Evolutionary conservation across 2,888 invertebrate genomes (phyloP), one percentile per base, ranked within the genome.

Genomic region (Hedychridium roseum): DNA sequence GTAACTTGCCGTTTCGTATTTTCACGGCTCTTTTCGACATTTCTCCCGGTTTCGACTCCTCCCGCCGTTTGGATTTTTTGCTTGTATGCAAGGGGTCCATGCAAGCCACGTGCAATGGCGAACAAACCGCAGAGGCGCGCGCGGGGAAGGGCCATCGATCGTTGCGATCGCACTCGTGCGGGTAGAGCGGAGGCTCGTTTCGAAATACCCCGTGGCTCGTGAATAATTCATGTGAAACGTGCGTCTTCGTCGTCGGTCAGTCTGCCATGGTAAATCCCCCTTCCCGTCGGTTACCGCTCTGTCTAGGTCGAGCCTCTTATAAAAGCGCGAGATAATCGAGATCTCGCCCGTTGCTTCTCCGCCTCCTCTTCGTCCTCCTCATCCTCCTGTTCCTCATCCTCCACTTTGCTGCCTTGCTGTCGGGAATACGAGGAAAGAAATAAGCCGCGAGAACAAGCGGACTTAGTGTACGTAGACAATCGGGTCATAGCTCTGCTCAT

Each of bases 161-260:
- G 41, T 15, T 34, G 43, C 23, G 20, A 38, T 43, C 35, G 32
- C 2, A 3, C 28, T 15, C 18, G 16, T 3, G 2, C 23, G n/a
- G n/a, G n/a, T 4, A 23, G 12, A 14, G 31, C 39, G 17, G 23
- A 47, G 26, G 38, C 41, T 40, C 42, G 47, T 62, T 64, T 64
- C 57, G 49, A 60, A 64, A 60, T 54, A 46, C 55, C 41, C 27
- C 31, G 34, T 42, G 27, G 35, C 32, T 36, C 42, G 39, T 69
- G 66, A 66, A 69, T 69, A 56, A 69, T 69, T 69, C 66, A 69
- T 67, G 55, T 44, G 46, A 51, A 57, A 54, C 48, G 49, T 52
- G 53, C 39, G 49, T 52, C 40, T 36, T 56, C 59, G 53, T 39
- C 52, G 60, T 56, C 61, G 60, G 59, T 54, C 58, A 57, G 58